These are phyloP conservation scores for Bombus breviceps DNA, from an alignment of 1,140 invertebrate genomes.

Conservation along the genomic window DNA sequence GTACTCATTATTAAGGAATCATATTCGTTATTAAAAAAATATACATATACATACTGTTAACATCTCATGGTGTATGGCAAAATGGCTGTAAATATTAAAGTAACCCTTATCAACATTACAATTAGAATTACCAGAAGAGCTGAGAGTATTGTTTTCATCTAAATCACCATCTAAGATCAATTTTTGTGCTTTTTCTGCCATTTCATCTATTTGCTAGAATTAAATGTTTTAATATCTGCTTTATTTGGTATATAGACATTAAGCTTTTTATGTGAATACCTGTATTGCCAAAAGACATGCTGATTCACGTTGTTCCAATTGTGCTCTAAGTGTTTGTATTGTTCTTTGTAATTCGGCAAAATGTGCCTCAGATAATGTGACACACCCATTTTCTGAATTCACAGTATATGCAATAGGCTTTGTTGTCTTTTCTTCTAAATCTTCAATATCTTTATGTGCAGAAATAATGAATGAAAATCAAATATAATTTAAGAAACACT, in stretches of 20 bases:
- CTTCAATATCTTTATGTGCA: slow-evolving; percentile 73
- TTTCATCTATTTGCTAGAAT: slow-evolving; percentile 79
- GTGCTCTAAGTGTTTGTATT: slow-evolving; percentile 81
- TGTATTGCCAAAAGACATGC: slow-evolving; percentile 76
- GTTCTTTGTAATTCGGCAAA: slow-evolving; percentile 86
- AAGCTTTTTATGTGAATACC: slow-evolving; percentile 59
- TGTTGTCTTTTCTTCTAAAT: slow-evolving; percentile 79
- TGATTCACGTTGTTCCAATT: slow-evolving; percentile 78
- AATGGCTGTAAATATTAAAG: slow-evolving; percentile 98
- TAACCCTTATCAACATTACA: slow-evolving; percentile 89
- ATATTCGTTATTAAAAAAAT: slow-evolving; percentile 8
- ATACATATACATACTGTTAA: slow-evolving; percentile 85
- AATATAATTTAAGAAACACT: not conserved
- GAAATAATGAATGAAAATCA: not conserved
- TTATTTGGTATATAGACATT: not conserved
- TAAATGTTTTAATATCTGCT: not conserved
- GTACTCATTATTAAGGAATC: not conserved
- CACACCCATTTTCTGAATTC: slow-evolving; percentile 84
- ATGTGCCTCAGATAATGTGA: slow-evolving; percentile 85
- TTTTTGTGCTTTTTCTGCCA: slow-evolving; percentile 79
- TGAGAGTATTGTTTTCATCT: slow-evolving; percentile 76
- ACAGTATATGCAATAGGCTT: slow-evolving; percentile 74
- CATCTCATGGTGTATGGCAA: slow-evolving; percentile 99
- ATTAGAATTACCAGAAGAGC: slow-evolving; percentile 52
- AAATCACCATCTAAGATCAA: slow-evolving; percentile 81